A percentile compares a stretch with the other conserved stretches of the same genome.
phyloP scores from a whole-genome alignment of 2,888 invertebrate genomes.

The Trachelus stipa region DNA sequence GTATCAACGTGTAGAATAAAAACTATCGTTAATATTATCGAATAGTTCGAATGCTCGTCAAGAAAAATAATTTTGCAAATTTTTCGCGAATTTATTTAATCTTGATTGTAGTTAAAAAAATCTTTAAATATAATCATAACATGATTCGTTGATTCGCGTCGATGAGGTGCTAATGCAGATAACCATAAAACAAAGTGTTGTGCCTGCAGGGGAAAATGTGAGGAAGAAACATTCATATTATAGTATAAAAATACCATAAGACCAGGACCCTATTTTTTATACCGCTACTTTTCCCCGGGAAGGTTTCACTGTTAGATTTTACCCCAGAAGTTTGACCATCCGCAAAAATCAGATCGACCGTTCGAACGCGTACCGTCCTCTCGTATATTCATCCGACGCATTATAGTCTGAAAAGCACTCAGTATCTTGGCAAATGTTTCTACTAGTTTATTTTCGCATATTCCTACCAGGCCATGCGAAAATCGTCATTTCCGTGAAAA shows the following conservation, averaged over 20 bases:
- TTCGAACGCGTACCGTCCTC: background rate
- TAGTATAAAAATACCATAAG: constrained; percentile 10
- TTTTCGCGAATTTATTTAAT: background rate
- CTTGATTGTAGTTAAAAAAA: background rate
- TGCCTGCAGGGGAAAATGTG: constrained; percentile 23
- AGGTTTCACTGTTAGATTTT: background rate
- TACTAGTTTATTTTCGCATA: background rate
- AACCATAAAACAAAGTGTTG: constrained; percentile 42
- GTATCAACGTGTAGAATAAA: background rate
- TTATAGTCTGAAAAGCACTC: background rate
- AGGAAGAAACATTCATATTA: constrained; percentile 53
- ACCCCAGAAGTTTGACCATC: background rate
- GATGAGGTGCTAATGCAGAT: constrained; percentile 43
- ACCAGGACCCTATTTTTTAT: background rate
- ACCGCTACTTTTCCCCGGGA: background rate
- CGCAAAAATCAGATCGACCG: background rate
- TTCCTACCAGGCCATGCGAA: background rate
- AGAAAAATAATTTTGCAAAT: background rate
- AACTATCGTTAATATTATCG: background rate
- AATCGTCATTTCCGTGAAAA: background rate
- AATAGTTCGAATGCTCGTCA: no score
- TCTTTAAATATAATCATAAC: background rate
- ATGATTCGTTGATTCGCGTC: constrained; percentile 33
- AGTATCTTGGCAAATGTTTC: no score
- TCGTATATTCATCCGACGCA: background rate